phyloP scores from a whole-genome alignment of 2,113 vertebrate genomes.

The Trichechus manatus region DNA sequence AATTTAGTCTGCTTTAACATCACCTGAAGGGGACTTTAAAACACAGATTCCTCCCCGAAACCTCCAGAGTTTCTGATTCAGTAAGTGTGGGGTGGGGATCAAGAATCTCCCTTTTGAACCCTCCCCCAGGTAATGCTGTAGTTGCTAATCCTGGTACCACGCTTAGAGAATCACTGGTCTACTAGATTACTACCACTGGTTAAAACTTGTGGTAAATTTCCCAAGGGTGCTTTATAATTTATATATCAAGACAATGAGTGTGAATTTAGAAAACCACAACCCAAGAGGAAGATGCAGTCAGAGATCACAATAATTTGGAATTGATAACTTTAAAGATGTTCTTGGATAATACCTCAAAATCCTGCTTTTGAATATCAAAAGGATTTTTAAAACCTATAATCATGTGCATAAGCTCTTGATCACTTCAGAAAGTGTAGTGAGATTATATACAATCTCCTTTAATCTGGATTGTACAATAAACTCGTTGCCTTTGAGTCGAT shows the following conservation, averaged over 20 bases:
- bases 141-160: not conserved
- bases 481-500: not conserved
- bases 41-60: not conserved
- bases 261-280: not conserved
- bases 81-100: too few species aligned
- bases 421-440: not conserved
- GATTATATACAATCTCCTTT: not conserved
- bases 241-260: not conserved
- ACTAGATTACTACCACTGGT: not conserved
- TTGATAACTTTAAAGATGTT: not conserved
- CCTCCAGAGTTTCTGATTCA: not conserved
- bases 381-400: not conserved
- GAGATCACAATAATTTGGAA: not conserved
- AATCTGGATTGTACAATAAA: not conserved
- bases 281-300: not conserved
- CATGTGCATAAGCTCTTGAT: not conserved
- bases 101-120: not conserved
- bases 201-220: not conserved
- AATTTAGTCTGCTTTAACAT: not conserved
- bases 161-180: not conserved
- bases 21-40: not conserved
- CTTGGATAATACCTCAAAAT: not conserved
- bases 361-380: slow-evolving; percentile 51
- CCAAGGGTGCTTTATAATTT: not conserved
- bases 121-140: accelerated